phyloP scores from a whole-genome alignment of 2,113 vertebrate genomes.

The Penelope pileata region DNA sequence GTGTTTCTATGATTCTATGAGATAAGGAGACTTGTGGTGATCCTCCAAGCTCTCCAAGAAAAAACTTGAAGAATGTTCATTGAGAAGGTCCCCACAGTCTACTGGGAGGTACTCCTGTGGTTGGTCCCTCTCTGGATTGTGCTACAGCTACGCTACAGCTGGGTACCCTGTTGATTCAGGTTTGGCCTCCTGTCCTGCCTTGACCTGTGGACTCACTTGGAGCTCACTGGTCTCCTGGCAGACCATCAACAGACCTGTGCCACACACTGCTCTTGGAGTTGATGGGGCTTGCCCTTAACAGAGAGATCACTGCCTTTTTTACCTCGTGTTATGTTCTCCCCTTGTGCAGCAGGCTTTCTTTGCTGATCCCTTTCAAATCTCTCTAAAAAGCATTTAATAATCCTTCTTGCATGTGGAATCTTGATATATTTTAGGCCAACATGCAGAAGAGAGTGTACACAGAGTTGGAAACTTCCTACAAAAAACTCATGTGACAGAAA shows the following conservation, averaged over 20 bases:
- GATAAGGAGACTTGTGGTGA: neutral
- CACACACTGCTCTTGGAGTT: accelerated
- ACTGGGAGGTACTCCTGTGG: neutral
- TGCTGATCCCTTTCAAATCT: neutral
- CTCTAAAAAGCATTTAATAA: neutral
- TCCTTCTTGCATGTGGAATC: neutral
- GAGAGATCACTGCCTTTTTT: neutral
- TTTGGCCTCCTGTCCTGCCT: neutral
- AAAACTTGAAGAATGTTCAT: neutral
- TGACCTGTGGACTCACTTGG: neutral
- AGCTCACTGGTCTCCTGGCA: neutral
- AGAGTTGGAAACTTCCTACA: neutral
- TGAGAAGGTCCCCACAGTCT: neutral
- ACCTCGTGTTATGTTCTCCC: neutral
- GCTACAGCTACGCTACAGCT: accelerated
- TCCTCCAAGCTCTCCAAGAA: neutral
- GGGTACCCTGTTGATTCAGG: accelerated
- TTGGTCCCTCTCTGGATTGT: neutral
- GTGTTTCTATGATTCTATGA: too few relatives aligned
- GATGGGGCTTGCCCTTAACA: neutral
- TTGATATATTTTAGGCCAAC: neutral
- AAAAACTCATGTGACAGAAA: neutral
- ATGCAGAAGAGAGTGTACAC: neutral
- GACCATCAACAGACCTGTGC: neutral
- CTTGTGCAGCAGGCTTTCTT: neutral